A percentile compares a stretch with the other conserved stretches of the same genome.
Evolutionary conservation across 2,888 invertebrate species (phyloP).

Genomic region (Hesperia comma): DNA sequence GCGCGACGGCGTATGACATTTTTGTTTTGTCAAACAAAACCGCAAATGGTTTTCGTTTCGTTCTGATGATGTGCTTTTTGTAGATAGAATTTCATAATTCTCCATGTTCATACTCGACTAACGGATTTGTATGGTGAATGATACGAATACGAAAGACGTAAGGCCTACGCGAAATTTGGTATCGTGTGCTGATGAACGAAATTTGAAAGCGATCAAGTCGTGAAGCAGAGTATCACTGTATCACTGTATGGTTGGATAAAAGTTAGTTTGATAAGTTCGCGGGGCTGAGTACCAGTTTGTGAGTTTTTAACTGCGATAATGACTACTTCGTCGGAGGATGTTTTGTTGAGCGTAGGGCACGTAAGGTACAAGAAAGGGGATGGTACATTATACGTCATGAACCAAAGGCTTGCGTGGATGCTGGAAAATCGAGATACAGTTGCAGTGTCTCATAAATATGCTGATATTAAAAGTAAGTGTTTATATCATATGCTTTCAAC

Average conservation of each 20-base stretch:
- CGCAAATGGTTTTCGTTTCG: constrained; percentile 66
- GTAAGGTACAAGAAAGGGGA: constrained; percentile 98
- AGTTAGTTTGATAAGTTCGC: constrained; percentile 27
- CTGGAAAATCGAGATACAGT: constrained; percentile 96
- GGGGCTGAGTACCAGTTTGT: constrained; percentile 5
- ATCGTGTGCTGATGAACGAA: background rate
- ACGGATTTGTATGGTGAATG: constrained; percentile 35
- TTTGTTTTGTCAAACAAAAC: constrained; percentile 64
- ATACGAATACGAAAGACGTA: background rate
- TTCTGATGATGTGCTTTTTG: constrained; percentile 65
- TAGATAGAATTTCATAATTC: constrained; percentile 60
- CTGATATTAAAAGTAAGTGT: constrained; percentile 96
- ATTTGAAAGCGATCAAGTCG: constrained; percentile 14
- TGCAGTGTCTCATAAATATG: constrained; percentile 95
- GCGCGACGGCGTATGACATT: constrained; percentile 25
- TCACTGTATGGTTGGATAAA: constrained; percentile 16
- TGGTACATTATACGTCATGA: constrained; percentile 97
- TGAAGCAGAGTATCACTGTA: constrained; percentile 12
- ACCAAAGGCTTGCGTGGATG: constrained; percentile 98
- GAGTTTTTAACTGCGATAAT: constrained; percentile 66
- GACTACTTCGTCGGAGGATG: constrained; percentile 97
- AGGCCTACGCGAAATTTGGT: background rate
- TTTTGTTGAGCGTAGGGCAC: constrained; percentile 94
- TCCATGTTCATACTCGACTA: constrained; percentile 54
- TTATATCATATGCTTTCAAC: background rate